phyloP scores from a whole-genome alignment of 2,888 invertebrate species.

The Arctia plantaginis region DNA sequence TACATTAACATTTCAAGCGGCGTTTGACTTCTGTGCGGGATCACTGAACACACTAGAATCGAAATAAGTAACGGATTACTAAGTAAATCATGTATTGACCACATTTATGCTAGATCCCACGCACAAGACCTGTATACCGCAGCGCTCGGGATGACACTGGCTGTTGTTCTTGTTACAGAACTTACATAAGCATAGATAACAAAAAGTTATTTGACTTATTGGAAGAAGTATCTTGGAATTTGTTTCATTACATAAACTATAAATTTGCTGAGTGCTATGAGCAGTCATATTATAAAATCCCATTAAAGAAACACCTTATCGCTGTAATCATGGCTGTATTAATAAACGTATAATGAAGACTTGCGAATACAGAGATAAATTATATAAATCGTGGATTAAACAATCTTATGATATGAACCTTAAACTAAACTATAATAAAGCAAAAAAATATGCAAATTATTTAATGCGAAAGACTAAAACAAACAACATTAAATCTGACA shows the following conservation, averaged over 20 bases:
- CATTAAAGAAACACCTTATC: background rate
- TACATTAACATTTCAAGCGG: background rate
- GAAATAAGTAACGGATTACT: background rate
- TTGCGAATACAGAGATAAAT: background rate
- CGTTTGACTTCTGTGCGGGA: slow-evolving; percentile 1
- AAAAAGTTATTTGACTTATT: background rate
- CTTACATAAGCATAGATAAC: slow-evolving; percentile 5
- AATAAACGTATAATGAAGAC: background rate
- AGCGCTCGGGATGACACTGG: too few relatives aligned
- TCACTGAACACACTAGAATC: slow-evolving; percentile 9
- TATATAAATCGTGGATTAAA: slow-evolving; percentile 4
- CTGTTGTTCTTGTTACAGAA: too few relatives aligned
- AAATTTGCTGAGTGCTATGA: background rate
- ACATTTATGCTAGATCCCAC: background rate
- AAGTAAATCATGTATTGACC: slow-evolving; percentile 8
- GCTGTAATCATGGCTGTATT: slow-evolving; percentile 1
- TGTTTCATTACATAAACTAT: background rate
- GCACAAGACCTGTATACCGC: background rate
- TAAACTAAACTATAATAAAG: slow-evolving; percentile 11
- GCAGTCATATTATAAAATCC: background rate
- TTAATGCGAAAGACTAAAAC: background rate
- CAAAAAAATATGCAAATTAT: slow-evolving; percentile 3
- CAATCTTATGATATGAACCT: background rate
- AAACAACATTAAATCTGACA: background rate
- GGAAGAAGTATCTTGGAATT: background rate